Conservation (phyloP, 2,113 vertebrate genomes). For the Lamprotornis superbus region DNA sequence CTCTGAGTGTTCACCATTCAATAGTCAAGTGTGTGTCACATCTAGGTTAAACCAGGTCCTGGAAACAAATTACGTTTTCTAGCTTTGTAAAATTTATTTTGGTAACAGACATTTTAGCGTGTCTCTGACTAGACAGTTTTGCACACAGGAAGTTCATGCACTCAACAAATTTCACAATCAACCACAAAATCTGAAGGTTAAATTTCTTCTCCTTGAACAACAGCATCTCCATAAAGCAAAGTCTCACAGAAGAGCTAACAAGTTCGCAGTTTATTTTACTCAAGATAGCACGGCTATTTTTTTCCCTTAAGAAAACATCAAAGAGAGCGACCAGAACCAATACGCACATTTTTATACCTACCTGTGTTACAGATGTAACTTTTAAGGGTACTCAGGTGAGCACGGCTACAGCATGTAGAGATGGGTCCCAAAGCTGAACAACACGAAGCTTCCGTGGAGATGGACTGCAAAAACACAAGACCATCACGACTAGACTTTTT, state of each 20-base stretch:
- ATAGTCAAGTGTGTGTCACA: rapidly evolving
- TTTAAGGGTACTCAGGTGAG: neutral
- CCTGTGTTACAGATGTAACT: neutral
- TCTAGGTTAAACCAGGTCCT: neutral
- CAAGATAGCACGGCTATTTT: rapidly evolving
- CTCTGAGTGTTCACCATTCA: neutral
- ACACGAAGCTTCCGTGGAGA: rapidly evolving
- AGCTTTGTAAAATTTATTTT: neutral
- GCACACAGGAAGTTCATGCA: rapidly evolving
- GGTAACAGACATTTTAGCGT: rapidly evolving
- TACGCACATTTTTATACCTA: rapidly evolving
- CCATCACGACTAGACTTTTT: too few relatives aligned
- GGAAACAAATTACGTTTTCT: neutral
- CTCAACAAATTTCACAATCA: rapidly evolving
- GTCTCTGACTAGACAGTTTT: rapidly evolving
- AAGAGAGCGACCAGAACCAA: too few relatives aligned
- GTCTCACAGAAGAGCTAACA: rapidly evolving
- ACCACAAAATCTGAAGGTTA: neutral
- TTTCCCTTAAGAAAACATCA: neutral
- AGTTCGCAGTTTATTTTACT: neutral
- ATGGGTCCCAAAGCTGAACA: neutral
- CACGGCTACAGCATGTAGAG: neutral
- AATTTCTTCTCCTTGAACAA: neutral
- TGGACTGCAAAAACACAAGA: neutral
- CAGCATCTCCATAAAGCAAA: neutral